Conservation (phyloP, 2,888 invertebrate species). For the Pollenia griseotomentosa region DNA sequence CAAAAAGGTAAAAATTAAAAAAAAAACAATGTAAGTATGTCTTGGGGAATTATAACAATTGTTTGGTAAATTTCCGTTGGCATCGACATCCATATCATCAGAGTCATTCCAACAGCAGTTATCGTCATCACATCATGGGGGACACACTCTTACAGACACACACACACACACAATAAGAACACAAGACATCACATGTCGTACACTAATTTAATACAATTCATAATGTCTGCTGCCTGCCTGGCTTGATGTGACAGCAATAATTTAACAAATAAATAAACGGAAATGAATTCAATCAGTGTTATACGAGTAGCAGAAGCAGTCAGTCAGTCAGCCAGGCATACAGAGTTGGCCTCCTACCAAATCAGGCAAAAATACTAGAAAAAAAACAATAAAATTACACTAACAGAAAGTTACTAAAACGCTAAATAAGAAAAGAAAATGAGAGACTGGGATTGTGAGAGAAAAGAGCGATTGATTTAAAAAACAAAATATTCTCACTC, state of each 20-base stretch:
- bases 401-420: not conserved
- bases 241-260: conserved; percentile 72
- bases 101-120: conserved; percentile 35
- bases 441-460: not conserved
- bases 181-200: conserved; percentile 57
- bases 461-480: not conserved
- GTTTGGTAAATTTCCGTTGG: conserved; percentile 73
- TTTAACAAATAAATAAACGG: conserved; percentile 74
- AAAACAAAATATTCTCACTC: not conserved
- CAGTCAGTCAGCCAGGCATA: not conserved
- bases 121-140: conserved; percentile 47
- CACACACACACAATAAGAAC: not conserved
- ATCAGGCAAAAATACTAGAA: conserved; percentile 7
- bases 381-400: not conserved
- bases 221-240: conserved; percentile 61
- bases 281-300: conserved; percentile 75
- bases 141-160: not conserved
- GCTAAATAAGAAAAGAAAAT: not conserved
- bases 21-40: conserved; percentile 39
- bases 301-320: not conserved
- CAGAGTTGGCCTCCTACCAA: conserved; percentile 59
- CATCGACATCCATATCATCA: conserved; percentile 55
- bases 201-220: conserved; percentile 64
- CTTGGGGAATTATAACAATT: conserved; percentile 72
- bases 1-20: conserved; percentile 45